These are phyloP conservation scores for Cyanoderma ruficeps DNA, from an alignment of 2,113 vertebrate species.

Conservation along the genomic window DNA sequence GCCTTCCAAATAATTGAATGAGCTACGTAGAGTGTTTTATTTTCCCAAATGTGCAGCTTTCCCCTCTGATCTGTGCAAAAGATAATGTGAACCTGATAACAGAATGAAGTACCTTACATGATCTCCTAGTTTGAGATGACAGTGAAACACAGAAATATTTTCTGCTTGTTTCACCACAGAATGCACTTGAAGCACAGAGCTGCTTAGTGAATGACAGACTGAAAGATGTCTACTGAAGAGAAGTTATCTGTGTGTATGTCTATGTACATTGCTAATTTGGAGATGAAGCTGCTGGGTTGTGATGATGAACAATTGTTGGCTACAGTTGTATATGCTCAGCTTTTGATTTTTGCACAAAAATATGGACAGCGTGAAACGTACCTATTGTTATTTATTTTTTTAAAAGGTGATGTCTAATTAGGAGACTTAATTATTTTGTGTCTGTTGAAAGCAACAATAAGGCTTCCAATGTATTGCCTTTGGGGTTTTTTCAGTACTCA, in stretches of 20 bases:
- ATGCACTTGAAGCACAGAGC: neutral
- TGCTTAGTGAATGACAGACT: neutral
- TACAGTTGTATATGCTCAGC: neutral
- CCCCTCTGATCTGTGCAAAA: neutral
- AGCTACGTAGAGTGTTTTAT: neutral
- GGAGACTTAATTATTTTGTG: neutral
- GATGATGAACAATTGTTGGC: neutral
- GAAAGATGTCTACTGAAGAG: neutral
- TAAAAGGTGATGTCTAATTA: neutral
- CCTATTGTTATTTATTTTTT: neutral
- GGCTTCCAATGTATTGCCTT: neutral
- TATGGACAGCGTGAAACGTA: neutral
- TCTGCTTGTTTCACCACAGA: neutral
- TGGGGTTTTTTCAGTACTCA: neutral
- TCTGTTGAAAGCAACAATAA: neutral
- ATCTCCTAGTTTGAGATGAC: neutral
- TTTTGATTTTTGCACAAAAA: neutral
- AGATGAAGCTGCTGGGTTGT: neutral
- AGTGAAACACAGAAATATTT: neutral
- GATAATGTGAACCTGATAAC: neutral
- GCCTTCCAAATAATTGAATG: neutral
- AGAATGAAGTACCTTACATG: neutral
- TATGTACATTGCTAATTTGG: neutral
- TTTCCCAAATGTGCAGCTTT: neutral
- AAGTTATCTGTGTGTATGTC: neutral